A percentile compares a stretch with the other conserved stretches of the same genome.
phyloP scores from a whole-genome alignment of 1,140 invertebrate genomes.

The Megathymus violae region DNA sequence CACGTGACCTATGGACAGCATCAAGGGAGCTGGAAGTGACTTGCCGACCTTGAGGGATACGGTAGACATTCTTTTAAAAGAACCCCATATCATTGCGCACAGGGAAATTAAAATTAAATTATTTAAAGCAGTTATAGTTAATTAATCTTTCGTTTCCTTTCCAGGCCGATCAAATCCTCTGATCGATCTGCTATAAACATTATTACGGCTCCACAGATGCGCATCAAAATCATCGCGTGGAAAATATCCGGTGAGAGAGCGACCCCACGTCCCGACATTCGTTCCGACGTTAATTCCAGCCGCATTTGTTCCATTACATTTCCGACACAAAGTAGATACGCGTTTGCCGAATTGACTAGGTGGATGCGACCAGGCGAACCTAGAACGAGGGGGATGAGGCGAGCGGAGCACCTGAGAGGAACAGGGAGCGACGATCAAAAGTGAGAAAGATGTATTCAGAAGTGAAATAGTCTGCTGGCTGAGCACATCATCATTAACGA shows the following conservation, averaged over 20 bases:
- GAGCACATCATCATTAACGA: constrained; percentile 85
- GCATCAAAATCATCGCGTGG: constrained; percentile 80
- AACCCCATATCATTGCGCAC: too few species aligned
- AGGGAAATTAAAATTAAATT: not conserved
- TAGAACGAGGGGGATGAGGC: constrained; percentile 51
- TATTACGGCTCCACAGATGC: constrained; percentile 67
- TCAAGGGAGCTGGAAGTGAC: too few species aligned
- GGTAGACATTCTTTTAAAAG: too few species aligned
- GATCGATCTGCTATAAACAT: constrained; percentile 45
- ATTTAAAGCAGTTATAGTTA: not conserved
- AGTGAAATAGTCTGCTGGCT: constrained; percentile 85
- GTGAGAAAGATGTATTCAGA: constrained; percentile 85
- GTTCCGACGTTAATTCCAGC: constrained; percentile 81
- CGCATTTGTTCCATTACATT: constrained; percentile 84
- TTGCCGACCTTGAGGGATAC: too few species aligned
- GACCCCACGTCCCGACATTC: constrained; percentile 79
- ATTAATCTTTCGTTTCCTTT: constrained; percentile 7
- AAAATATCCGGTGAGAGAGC: constrained; percentile 76
- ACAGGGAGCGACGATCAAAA: constrained; percentile 77
- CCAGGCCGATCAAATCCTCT: not conserved
- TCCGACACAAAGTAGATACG: constrained; percentile 83
- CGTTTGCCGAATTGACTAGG: constrained; percentile 83
- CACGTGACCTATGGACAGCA: too few species aligned
- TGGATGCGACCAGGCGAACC: constrained; percentile 79
- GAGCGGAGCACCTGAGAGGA: constrained; percentile 45